Conservation (phyloP, 2,888 invertebrate genomes). For the Trilocha varians region DNA sequence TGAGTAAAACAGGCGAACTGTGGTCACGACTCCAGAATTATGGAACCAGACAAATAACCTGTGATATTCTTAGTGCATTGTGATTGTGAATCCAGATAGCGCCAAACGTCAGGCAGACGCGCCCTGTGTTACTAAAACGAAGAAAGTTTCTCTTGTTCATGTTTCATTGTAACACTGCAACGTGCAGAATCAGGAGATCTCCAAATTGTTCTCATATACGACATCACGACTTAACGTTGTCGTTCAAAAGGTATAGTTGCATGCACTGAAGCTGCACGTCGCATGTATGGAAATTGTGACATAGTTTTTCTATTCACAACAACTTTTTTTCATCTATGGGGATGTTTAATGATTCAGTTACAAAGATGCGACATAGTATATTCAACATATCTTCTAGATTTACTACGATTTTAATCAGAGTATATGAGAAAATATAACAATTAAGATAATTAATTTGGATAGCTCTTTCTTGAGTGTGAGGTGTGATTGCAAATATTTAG, state of each 20-base stretch:
- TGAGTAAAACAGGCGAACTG: no score
- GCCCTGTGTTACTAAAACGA: slow-evolving; percentile 29
- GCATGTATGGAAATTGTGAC: slow-evolving; percentile 1
- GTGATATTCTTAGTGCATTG: slow-evolving; percentile 4
- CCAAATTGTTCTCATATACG: slow-evolving; percentile 17
- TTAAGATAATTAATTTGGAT: no score
- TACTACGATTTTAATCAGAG: no score
- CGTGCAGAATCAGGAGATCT: slow-evolving; percentile 7
- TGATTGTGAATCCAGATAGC: slow-evolving; percentile 27
- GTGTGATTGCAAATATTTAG: slow-evolving; percentile 9
- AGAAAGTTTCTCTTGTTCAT: slow-evolving; percentile 29
- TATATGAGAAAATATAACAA: no score
- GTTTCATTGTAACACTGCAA: slow-evolving; percentile 24
- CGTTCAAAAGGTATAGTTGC: not conserved
- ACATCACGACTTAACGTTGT: slow-evolving; percentile 21
- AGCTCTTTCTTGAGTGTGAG: no score
- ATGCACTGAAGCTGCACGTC: not conserved
- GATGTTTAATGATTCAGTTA: not conserved
- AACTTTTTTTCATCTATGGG: not conserved
- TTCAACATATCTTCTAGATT: no score
- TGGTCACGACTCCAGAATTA: not conserved
- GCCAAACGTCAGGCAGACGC: slow-evolving; percentile 21
- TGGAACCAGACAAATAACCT: not conserved
- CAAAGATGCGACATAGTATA: no score
- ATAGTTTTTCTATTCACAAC: not conserved